Evolutionary conservation across 1,140 invertebrate genomes (phyloP).

Genomic region (Aphelenchoides avenae): DNA sequence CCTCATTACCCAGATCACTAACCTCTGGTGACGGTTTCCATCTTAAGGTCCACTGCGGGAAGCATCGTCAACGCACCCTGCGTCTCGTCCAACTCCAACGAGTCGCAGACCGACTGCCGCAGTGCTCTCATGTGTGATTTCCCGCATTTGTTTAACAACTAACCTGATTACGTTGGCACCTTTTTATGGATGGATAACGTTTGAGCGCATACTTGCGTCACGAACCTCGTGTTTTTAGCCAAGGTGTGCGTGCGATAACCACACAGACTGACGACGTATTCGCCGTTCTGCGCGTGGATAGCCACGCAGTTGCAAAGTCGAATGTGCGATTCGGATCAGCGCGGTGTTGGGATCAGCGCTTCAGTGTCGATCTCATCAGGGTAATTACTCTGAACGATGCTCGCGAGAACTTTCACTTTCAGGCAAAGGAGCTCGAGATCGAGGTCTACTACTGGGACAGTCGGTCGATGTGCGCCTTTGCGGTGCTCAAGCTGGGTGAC

Average conservation of each 20-base stretch:
- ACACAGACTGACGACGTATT: conserved; percentile 77
- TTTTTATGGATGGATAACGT: not conserved
- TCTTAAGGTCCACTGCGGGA: no score
- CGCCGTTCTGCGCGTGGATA: conserved; percentile 94
- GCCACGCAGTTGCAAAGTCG: conserved; percentile 89
- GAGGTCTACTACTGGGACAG: conserved; percentile 96
- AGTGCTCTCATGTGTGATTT: not conserved
- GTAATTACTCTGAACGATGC: no score
- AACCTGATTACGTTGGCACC: not conserved
- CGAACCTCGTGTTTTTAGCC: conserved; percentile 11
- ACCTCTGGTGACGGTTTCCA: no score
- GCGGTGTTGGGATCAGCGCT: conserved; percentile 97
- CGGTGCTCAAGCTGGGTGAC: conserved; percentile 91
- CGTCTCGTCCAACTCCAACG: no score
- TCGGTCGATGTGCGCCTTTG: conserved; percentile 85
- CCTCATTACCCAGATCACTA: no score
- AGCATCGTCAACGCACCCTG: no score
- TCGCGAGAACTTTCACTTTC: no score
- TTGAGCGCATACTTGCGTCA: not conserved
- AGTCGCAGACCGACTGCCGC: not conserved
- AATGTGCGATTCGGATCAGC: conserved; percentile 88
- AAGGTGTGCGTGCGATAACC: conserved; percentile 10
- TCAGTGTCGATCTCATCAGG: conserved; percentile 89
- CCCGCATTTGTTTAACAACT: not conserved
- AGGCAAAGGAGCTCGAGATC: conserved; percentile 92